Percentiles rank a stretch among this genome's conserved stretches.
Evolutionary conservation across 2,113 vertebrate genomes (phyloP).

Genomic region (Passer montanus): DNA sequence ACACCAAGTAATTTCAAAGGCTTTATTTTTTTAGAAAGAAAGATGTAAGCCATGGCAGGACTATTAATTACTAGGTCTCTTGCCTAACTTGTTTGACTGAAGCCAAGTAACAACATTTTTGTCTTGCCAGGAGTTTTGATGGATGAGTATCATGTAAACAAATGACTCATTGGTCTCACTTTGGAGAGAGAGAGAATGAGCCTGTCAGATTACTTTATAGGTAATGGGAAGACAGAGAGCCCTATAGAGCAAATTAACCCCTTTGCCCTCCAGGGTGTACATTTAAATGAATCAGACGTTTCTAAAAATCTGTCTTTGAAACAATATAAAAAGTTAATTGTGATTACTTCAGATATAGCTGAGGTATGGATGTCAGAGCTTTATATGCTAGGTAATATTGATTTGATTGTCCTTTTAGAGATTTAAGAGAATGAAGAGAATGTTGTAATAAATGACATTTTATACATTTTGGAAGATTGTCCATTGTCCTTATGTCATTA

Average conservation of each 20-base stretch:
- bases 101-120: neutral
- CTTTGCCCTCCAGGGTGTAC: neutral
- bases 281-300: neutral
- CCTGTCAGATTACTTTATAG: neutral
- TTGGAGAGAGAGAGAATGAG: neutral
- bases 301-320: neutral
- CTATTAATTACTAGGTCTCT: neutral
- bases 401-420: neutral
- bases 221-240: neutral
- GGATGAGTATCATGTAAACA: neutral
- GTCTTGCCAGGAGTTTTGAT: neutral
- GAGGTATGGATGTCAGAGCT: neutral
- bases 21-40: neutral
- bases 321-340: neutral
- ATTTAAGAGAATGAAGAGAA: neutral
- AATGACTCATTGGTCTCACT: neutral
- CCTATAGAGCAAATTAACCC: neutral
- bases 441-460: neutral
- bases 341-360: neutral
- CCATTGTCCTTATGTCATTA: neutral
- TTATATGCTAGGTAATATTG: neutral
- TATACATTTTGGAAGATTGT: neutral
- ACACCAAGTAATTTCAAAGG: neutral
- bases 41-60: neutral
- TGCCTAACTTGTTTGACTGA: neutral